A percentile compares a stretch with the other conserved stretches of the same genome.
phyloP scores from a whole-genome alignment of 2,888 invertebrate species.

The Argyra leucocephala region DNA sequence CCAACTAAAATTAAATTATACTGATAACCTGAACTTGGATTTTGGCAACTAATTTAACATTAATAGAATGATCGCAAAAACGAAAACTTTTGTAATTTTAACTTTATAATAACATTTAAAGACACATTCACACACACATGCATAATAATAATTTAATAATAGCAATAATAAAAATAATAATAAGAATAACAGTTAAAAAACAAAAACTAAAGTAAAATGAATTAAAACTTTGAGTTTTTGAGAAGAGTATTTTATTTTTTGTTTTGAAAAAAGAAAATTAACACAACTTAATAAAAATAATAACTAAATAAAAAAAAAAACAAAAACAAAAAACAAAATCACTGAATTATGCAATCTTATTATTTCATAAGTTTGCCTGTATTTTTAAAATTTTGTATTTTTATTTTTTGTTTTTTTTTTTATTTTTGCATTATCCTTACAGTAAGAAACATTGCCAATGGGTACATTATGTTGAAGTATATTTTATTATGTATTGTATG shows the following conservation, averaged over 20 bases:
- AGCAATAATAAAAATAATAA: background rate
- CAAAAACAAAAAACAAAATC: too few species aligned
- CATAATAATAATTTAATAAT: background rate
- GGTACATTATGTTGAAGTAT: background rate
- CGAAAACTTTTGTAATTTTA: background rate
- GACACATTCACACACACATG: background rate
- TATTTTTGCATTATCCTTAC: background rate
- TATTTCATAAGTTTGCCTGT: background rate
- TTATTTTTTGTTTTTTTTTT: background rate
- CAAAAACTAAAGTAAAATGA: background rate
- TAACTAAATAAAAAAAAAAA: too few species aligned
- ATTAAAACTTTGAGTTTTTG: background rate
- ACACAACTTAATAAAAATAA: background rate
- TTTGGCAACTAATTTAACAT: background rate
- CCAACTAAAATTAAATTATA: too few species aligned
- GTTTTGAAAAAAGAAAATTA: background rate
- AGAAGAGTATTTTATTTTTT: background rate
- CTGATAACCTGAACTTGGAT: too few species aligned
- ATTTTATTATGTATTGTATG: too few species aligned
- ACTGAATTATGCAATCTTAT: conserved; percentile 4
- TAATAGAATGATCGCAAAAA: background rate
- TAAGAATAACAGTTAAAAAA: too few species aligned
- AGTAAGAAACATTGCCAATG: background rate
- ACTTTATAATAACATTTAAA: background rate
- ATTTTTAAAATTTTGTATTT: background rate